These are phyloP conservation scores for Chloromyia formosa DNA, from an alignment of 2,888 invertebrate genomes.

Conservation along the genomic window DNA sequence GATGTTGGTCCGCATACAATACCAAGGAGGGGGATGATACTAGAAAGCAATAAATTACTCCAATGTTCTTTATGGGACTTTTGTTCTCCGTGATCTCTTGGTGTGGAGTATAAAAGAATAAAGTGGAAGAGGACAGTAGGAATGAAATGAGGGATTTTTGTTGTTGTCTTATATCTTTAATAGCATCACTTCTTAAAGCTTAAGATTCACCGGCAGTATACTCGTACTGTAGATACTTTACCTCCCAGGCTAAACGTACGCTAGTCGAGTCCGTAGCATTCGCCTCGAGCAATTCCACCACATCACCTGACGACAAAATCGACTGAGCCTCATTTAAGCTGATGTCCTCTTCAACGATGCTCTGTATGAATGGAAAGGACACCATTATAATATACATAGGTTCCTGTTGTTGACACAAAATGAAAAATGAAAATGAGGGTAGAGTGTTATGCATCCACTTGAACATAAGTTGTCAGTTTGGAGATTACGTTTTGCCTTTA, in stretches of 20 bases:
- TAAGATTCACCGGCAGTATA: neutral
- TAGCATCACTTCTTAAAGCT: slow-evolving; percentile 25
- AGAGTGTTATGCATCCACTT: slow-evolving; percentile 1
- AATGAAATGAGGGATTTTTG: neutral
- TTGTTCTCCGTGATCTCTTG: slow-evolving; percentile 10
- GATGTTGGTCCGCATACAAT: neutral
- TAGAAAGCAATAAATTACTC: slow-evolving; percentile 33
- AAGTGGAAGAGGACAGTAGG: slow-evolving; percentile 27
- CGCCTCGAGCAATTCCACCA: slow-evolving; percentile 83
- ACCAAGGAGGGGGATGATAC: neutral
- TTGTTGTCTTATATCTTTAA: slow-evolving; percentile 16
- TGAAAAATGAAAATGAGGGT: slow-evolving; percentile 8
- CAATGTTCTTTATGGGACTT: slow-evolving; percentile 36
- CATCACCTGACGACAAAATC: slow-evolving; percentile 74
- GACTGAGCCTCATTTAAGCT: slow-evolving; percentile 72
- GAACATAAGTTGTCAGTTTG: neutral
- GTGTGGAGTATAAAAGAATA: slow-evolving; percentile 5
- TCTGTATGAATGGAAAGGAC: slow-evolving; percentile 13
- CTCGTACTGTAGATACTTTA: slow-evolving; percentile 55
- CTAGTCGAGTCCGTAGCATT: slow-evolving; percentile 85
- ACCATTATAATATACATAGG: neutral
- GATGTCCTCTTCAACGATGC: slow-evolving; percentile 46
- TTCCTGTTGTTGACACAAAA: slow-evolving; percentile 9
- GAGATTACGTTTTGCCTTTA: no score
- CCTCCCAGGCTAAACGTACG: slow-evolving; percentile 87